Conservation (phyloP, 2,888 invertebrate species). For the Pristionchus entomophagus region DNA sequence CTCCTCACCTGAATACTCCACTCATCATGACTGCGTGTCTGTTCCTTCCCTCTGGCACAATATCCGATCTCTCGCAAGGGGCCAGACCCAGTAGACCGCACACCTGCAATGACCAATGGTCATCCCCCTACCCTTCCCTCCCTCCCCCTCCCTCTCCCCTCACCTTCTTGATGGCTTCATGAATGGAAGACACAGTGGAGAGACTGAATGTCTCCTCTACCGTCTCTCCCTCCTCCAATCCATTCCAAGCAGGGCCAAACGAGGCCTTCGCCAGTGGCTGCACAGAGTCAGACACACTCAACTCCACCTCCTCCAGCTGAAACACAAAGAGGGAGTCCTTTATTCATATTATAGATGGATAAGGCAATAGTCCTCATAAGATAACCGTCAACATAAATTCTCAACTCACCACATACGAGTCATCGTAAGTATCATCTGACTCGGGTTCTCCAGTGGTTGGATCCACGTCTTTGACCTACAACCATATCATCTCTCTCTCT, state of each 20-base stretch:
- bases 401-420: conserved; percentile 83
- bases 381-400: no score
- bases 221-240: conserved; percentile 81
- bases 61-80: conserved; percentile 88
- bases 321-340: no score
- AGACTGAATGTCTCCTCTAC: conserved; percentile 93
- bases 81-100: conserved; percentile 88
- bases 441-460: conserved; percentile 93
- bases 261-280: conserved; percentile 86
- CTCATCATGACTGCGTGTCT: conserved; percentile 87
- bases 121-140: not conserved
- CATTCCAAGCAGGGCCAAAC: conserved; percentile 84
- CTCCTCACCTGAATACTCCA: conserved; percentile 89
- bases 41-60: conserved; percentile 87
- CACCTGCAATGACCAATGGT: conserved; percentile 52
- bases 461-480: conserved; percentile 91
- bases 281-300: conserved; percentile 89
- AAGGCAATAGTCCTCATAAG: no score
- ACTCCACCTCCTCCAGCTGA: conserved; percentile 90
- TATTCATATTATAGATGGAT: no score
- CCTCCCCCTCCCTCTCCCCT: not conserved
- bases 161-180: conserved; percentile 63
- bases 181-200: conserved; percentile 85
- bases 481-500: no score
- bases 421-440: conserved; percentile 95